Conservation (phyloP, 2,797 vertebrate species). For the Hafferia zeledoni region DNA sequence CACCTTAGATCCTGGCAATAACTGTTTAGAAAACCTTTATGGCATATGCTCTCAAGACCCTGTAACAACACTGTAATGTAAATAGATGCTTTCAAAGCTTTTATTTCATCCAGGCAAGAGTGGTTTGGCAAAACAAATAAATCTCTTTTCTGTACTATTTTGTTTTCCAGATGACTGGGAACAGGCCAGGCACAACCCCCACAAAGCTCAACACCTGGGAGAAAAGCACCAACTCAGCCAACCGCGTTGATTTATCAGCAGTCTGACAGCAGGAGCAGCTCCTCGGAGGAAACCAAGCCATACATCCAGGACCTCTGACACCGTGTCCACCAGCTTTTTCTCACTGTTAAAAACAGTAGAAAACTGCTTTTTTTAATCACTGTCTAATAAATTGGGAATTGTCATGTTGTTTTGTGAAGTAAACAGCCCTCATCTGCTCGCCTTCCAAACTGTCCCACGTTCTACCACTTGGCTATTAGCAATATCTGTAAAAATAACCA, state of each 20-base stretch:
- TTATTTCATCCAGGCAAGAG: neutral
- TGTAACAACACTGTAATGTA: neutral
- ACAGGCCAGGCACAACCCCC: conserved; percentile 85
- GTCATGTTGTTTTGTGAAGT: neutral
- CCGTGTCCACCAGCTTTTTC: neutral
- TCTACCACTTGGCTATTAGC: neutral
- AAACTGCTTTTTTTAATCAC: neutral
- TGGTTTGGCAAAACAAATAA: conserved; percentile 18
- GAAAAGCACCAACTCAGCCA: conserved; percentile 91
- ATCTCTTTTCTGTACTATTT: neutral
- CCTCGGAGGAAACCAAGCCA: neutral
- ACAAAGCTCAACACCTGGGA: conserved; percentile 94
- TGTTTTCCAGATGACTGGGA: conserved; percentile 88
- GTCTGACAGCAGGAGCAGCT: conserved; percentile 76
- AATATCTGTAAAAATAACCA: neutral
- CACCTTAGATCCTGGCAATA: neutral
- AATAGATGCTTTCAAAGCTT: conserved; percentile 23
- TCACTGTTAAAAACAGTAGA: neutral
- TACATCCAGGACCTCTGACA: neutral
- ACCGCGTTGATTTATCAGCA: conserved; percentile 90
- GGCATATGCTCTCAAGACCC: neutral
- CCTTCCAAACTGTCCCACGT: neutral
- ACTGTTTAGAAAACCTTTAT: conserved; percentile 1
- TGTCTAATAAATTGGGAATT: neutral
- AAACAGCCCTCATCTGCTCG: neutral